These are phyloP conservation scores for Limanda limanda DNA, from an alignment of 2,113 vertebrate species.

Conservation along the genomic window DNA sequence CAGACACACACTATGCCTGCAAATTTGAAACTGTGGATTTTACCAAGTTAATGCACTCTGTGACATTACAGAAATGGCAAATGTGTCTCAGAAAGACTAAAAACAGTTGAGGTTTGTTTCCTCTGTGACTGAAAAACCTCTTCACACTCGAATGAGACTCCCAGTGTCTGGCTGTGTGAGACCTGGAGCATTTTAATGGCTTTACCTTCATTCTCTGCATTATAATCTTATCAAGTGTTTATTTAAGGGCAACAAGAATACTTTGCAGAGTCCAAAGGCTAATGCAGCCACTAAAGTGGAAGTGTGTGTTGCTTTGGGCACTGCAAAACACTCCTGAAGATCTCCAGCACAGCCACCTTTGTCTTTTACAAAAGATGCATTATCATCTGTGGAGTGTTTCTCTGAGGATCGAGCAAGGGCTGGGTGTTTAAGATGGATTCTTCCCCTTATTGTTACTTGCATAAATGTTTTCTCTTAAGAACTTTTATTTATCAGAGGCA, in stretches of 20 bases:
- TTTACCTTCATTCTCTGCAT: slow-evolving; percentile 25
- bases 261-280: slow-evolving; percentile 31
- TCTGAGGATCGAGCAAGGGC: no score
- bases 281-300: slow-evolving; percentile 13
- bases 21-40: slow-evolving; percentile 60
- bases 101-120: slow-evolving; percentile 50
- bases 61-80: slow-evolving; percentile 70
- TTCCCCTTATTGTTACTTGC: no score
- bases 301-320: background rate
- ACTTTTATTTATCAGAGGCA: background rate
- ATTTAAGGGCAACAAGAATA: slow-evolving; percentile 29
- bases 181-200: slow-evolving; percentile 41
- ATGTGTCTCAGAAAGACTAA: slow-evolving; percentile 61
- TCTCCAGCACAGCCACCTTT: slow-evolving; percentile 1
- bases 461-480: no score
- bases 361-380: background rate
- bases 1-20: slow-evolving; percentile 7
- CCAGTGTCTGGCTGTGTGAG: slow-evolving; percentile 16
- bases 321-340: background rate
- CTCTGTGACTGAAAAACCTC: slow-evolving; percentile 24
- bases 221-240: slow-evolving; percentile 42
- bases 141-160: slow-evolving; percentile 6
- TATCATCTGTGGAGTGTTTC: no score
- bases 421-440: no score
- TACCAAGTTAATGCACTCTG: slow-evolving; percentile 60